Evolutionary conservation across 2,113 vertebrate species (phyloP).

Genomic region (Actenoides hombroni): DNA sequence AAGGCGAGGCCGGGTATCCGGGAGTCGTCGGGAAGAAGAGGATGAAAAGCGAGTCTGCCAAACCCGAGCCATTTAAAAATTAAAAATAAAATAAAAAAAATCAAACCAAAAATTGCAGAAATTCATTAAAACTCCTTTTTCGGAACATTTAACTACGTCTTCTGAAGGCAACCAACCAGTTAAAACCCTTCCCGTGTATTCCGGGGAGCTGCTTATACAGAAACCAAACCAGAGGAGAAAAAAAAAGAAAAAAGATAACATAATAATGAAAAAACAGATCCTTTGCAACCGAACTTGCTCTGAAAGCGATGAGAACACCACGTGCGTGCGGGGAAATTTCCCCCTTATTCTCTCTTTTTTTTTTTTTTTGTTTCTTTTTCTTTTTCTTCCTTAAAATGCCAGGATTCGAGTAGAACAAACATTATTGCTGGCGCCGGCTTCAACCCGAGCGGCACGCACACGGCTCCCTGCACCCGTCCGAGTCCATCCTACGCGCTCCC

Average conservation of each 20-base stretch:
- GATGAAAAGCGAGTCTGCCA: constrained; percentile 44
- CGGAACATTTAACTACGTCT: constrained; percentile 27
- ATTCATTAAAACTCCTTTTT: background rate
- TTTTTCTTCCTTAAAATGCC: constrained; percentile 46
- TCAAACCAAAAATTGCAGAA: no score
- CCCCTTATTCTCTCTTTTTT: background rate
- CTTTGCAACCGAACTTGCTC: constrained; percentile 62
- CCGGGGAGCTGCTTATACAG: background rate
- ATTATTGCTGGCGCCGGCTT: constrained; percentile 77
- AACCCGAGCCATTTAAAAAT: constrained; percentile 21
- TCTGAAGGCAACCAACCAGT: constrained; percentile 41
- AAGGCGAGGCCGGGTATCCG: background rate
- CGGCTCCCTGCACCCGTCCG: constrained; percentile 31
- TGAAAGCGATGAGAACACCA: constrained; percentile 61
- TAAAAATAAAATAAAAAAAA: no score
- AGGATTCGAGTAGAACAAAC: constrained; percentile 46
- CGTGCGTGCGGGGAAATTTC: constrained; percentile 36
- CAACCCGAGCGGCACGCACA: constrained; percentile 48
- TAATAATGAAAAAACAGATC: background rate
- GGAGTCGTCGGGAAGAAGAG: background rate
- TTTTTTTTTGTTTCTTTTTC: background rate
- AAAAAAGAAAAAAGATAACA: background rate
- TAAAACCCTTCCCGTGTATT: constrained; percentile 61
- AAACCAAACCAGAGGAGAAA: constrained; percentile 26
- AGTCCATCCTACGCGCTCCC: background rate